A percentile compares a stretch with the other conserved stretches of the same genome.
Conservation (phyloP, 2,888 invertebrate species). For the Deilephila porcellus region DNA sequence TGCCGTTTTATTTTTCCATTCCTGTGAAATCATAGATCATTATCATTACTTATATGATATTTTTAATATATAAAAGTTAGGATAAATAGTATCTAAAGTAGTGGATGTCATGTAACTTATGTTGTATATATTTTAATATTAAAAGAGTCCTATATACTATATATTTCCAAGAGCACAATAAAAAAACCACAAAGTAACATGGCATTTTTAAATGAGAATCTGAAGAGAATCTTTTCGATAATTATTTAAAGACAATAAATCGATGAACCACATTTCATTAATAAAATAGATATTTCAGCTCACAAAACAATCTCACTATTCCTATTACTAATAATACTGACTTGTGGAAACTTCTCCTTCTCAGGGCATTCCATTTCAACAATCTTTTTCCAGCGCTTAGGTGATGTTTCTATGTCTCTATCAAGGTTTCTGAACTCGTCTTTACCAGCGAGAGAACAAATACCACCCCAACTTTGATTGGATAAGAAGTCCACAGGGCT, state of each 20-base stretch:
- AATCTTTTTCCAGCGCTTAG: slow-evolving; percentile 99
- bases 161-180: not conserved
- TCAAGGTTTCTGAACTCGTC: slow-evolving; percentile 97
- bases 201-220: no score
- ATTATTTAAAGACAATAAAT: no score
- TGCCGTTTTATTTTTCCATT: slow-evolving; percentile 98
- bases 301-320: not conserved
- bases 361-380: slow-evolving; percentile 98
- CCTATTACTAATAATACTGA: slow-evolving; percentile 40
- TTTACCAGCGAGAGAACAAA: slow-evolving; percentile 94
- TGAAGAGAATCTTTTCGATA: no score
- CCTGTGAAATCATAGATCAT: slow-evolving; percentile 66
- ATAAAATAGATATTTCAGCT: no score
- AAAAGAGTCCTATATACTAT: no score
- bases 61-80: not conserved
- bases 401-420: slow-evolving; percentile 97
- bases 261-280: no score
- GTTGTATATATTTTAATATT: no score
- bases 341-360: slow-evolving; percentile 97
- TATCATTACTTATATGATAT: not conserved
- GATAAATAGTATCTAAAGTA: not conserved
- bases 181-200: no score
- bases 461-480: slow-evolving; percentile 97
- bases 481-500: slow-evolving; percentile 98
- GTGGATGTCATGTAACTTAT: no score